Evolutionary conservation across 2,797 vertebrate species (phyloP).

Genomic region (Cynopterus sphinx): DNA sequence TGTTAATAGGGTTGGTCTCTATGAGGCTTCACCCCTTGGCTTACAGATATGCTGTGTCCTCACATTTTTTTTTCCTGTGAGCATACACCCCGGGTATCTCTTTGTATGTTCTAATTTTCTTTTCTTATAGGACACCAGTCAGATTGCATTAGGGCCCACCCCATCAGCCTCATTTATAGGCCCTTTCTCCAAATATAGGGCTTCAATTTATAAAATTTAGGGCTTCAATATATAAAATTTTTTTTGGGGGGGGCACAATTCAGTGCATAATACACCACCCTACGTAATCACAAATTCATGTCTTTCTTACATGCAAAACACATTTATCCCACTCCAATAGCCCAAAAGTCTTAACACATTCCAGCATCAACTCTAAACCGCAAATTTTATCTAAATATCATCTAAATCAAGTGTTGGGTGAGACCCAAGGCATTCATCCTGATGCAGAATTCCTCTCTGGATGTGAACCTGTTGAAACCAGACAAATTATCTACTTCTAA

Average conservation of each 20-base stretch:
- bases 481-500: background rate
- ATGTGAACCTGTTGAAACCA: background rate
- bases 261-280: background rate
- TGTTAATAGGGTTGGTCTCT: background rate
- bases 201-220: no score
- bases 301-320: background rate
- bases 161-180: background rate
- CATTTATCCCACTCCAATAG: background rate
- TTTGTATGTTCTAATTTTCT: background rate
- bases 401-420: background rate
- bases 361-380: background rate
- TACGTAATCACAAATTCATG: background rate
- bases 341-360: background rate
- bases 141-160: background rate
- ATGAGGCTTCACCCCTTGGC: background rate
- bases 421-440: background rate
- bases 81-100: no score
- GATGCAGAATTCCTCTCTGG: background rate
- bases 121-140: background rate
- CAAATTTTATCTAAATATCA: background rate
- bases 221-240: background rate
- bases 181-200: background rate
- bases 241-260: background rate
- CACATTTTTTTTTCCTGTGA: background rate
- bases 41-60: background rate